Evolutionary conservation across 2,888 invertebrate genomes (phyloP), one percentile per base, ranked within the genome.

Genomic region (Megalurothrips usitatus): DNA sequence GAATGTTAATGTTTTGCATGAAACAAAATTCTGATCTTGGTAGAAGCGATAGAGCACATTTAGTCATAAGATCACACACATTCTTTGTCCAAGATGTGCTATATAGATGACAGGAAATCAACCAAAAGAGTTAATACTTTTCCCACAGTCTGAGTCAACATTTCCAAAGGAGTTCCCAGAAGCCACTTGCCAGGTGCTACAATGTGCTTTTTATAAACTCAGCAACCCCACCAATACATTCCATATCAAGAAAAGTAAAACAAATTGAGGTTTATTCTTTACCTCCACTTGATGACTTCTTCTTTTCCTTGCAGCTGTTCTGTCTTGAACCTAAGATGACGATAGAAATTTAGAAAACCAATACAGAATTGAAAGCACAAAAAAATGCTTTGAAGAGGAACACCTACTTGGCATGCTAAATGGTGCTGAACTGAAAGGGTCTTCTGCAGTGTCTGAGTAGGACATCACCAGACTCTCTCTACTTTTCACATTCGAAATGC

Each of bases 351-450:
- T n/a, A 81, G n/a, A 63, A 78, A 79, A 81, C 48, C 58, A 58
- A 79, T 52, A 80, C 80, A 80, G 34, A 2, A 43, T 43, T 43
- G 34, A 43, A 43, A 43, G 34, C 34, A 43, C 6, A 4, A 43
- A 43, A 43, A 43, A 2, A 43, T 79, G 80, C 52, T 81, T 82
- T 81, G 81, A n/a, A 80, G 78, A 58, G 81, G 82, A 82, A 85
- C 82, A 85, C 87, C 88, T 87, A 91, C 91, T 89, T 87, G 93
- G 92, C 87, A 92, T 89, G 88, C 91, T 93, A 87, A 95, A 95
- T 28, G 95, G 95, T 82, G 94, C 95, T 84, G 93, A 92, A 84
- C 93, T 92, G 87, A 95, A 95, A 23, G 95, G 95, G 88, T 94
- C 93, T 85, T 92, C 92, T 8, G 84, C 82, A 17, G 80, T 80